These are phyloP conservation scores for Leptopilina syphax DNA, from an alignment of 2,888 invertebrate species.

Conservation along the genomic window DNA sequence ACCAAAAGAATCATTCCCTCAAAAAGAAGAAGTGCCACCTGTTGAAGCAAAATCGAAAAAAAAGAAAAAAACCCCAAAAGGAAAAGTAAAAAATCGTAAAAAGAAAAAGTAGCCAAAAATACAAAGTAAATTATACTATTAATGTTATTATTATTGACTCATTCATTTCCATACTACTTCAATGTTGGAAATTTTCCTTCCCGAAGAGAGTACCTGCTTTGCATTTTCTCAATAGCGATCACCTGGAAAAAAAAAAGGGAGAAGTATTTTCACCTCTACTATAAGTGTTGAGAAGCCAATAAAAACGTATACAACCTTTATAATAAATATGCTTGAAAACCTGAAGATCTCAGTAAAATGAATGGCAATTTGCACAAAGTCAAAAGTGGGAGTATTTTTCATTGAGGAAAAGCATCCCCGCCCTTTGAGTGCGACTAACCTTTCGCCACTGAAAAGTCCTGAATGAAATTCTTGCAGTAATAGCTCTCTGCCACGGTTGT, in stretches of 20 bases:
- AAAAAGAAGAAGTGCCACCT: constrained; percentile 41
- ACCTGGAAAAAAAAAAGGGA: neutral
- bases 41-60: constrained; percentile 23
- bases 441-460: neutral
- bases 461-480: constrained; percentile 35
- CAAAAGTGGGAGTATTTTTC: constrained; percentile 44
- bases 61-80: constrained; percentile 31
- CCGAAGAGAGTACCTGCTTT: neutral
- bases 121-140: neutral
- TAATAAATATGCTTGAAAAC: constrained; percentile 38
- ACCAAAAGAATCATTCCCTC: constrained; percentile 36
- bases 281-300: constrained; percentile 17
- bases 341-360: constrained; percentile 37
- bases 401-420: constrained; percentile 45
- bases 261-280: neutral
- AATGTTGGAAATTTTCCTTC: neutral
- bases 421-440: constrained; percentile 29
- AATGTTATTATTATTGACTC: neutral
- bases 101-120: constrained; percentile 43
- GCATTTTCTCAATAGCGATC: neutral
- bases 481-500: constrained; percentile 17
- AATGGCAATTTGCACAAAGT: constrained; percentile 44
- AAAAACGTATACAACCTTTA: constrained; percentile 29
- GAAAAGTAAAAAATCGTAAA: constrained; percentile 49
- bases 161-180: neutral